phyloP scores from a whole-genome alignment of 2,888 invertebrate genomes.

The Diarsia brunnea region DNA sequence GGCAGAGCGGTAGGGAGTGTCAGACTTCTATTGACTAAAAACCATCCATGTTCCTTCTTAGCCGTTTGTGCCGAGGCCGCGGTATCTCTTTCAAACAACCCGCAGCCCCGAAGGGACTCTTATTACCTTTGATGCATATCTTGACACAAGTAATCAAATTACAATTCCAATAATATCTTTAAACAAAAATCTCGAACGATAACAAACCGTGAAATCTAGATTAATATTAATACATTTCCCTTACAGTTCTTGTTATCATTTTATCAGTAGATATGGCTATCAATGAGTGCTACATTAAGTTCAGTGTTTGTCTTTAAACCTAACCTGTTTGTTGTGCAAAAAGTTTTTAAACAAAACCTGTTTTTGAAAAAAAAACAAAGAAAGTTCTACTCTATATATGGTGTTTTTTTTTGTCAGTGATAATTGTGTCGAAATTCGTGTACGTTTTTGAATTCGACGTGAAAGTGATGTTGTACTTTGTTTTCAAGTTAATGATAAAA shows the following conservation, averaged over 20 bases:
- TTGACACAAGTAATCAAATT: background rate
- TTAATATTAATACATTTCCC: constrained; percentile 33
- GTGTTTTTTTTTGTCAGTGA: background rate
- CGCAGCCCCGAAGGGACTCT: too few relatives aligned
- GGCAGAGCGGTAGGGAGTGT: too few relatives aligned
- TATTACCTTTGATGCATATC: background rate
- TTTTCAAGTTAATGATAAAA: constrained; percentile 29
- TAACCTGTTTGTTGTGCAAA: constrained; percentile 7
- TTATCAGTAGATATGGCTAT: constrained; percentile 42
- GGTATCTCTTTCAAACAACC: too few relatives aligned
- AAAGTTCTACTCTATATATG: background rate
- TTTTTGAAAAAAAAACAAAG: background rate
- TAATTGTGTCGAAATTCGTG: background rate
- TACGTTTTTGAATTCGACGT: background rate
- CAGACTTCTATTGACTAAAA: too few relatives aligned
- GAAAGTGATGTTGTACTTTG: constrained; percentile 7
- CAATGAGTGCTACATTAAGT: constrained; percentile 43
- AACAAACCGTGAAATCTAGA: constrained; percentile 25
- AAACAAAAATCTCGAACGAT: constrained; percentile 24
- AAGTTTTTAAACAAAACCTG: background rate
- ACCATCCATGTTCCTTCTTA: too few relatives aligned
- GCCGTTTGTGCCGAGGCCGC: too few relatives aligned
- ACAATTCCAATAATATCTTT: constrained; percentile 26
- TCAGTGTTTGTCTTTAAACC: background rate
- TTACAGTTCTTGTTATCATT: constrained; percentile 37